A percentile compares a stretch with the other conserved stretches of the same genome.
These are phyloP conservation scores for Homarus gammarus DNA, from an alignment of 2,888 invertebrate genomes.

Conservation along the genomic window DNA sequence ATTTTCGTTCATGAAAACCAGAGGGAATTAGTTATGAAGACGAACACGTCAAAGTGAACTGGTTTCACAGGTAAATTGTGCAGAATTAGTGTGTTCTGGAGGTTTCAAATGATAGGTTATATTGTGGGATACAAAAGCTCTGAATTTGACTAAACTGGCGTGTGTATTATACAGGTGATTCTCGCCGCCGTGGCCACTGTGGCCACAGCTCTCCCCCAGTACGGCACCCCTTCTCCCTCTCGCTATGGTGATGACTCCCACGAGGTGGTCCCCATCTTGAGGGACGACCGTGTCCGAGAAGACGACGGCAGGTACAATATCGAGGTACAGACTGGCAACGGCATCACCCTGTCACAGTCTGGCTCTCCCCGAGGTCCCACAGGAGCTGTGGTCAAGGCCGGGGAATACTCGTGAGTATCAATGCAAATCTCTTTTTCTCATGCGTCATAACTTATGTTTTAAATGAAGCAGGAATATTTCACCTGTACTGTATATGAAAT, in stretches of 20 bases:
- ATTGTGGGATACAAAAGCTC: too few species aligned
- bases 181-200: too few species aligned
- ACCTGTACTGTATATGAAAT: not conserved
- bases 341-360: constrained; percentile 54
- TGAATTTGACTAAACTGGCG: too few species aligned
- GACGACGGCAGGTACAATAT: constrained; percentile 71
- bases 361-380: constrained; percentile 44
- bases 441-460: not conserved
- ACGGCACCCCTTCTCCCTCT: constrained; percentile 15
- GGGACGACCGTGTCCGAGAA: constrained; percentile 65
- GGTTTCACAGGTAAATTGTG: too few species aligned
- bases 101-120: too few species aligned
- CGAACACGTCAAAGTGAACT: too few species aligned
- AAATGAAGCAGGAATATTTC: too few species aligned
- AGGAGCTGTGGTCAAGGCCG: constrained; percentile 41
- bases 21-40: too few species aligned
- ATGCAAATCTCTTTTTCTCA: not conserved
- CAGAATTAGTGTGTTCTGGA: too few species aligned
- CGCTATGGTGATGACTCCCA: constrained; percentile 10
- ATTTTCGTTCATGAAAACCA: too few species aligned
- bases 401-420: constrained; percentile 53
- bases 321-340: constrained; percentile 71
- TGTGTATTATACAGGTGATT: too few species aligned
- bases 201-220: constrained; percentile 42
- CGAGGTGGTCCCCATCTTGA: constrained; percentile 65